A percentile compares a stretch with the other conserved stretches of the same genome.
Evolutionary conservation across 2,113 vertebrate species (phyloP).

Genomic region (Grammomys dolichurus): DNA sequence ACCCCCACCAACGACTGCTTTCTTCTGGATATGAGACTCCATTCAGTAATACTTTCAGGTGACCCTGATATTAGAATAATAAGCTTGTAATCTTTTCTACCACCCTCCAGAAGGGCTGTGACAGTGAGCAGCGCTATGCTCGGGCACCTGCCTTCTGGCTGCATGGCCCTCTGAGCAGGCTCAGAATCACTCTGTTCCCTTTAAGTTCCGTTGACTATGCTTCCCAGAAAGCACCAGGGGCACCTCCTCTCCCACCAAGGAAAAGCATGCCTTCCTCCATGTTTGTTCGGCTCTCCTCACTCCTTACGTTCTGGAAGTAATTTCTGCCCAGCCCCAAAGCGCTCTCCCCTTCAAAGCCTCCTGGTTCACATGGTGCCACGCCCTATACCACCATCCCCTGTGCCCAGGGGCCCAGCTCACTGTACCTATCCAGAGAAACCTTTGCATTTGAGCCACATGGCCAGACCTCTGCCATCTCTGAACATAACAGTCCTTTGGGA

Average conservation of each 20-base stretch:
- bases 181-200: neutral
- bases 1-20: neutral
- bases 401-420: neutral
- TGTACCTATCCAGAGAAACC: neutral
- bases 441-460: neutral
- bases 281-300: neutral
- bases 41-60: neutral
- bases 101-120: neutral
- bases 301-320: neutral
- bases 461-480: neutral
- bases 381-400: neutral
- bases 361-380: neutral
- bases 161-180: neutral
- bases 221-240: neutral
- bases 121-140: neutral
- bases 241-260: neutral
- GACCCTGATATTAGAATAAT: neutral
- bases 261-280: neutral
- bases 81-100: neutral
- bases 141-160: neutral
- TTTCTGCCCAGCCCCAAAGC: neutral
- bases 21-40: neutral
- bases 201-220: neutral
- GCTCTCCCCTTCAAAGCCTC: neutral
- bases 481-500: neutral